These are phyloP conservation scores for Archips xylosteana DNA, from an alignment of 2,888 invertebrate species.

Conservation along the genomic window DNA sequence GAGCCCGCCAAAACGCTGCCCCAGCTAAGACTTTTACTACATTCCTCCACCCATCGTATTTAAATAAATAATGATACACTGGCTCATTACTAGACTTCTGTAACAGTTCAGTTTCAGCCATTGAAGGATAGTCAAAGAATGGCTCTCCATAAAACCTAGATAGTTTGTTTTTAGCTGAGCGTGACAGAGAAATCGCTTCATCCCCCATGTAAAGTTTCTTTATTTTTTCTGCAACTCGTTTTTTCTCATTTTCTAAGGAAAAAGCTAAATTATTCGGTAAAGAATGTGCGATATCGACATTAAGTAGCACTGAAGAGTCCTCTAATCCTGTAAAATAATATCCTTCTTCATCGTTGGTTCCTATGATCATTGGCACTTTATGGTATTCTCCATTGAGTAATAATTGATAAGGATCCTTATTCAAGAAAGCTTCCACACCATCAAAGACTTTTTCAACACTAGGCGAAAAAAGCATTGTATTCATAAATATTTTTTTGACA, in stretches of 20 bases:
- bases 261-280: constrained; percentile 70
- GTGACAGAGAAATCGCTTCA: constrained; percentile 58
- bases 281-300: constrained; percentile 60
- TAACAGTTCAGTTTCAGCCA: constrained; percentile 65
- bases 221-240: constrained; percentile 56
- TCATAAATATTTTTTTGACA: constrained; percentile 21
- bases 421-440: constrained; percentile 11
- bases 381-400: background rate
- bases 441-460: constrained; percentile 13
- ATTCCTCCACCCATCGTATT: constrained; percentile 66
- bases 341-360: constrained; percentile 50
- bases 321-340: constrained; percentile 62
- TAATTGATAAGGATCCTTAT: constrained; percentile 61
- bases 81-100: constrained; percentile 57
- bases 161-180: constrained; percentile 54
- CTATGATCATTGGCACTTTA: constrained; percentile 20
- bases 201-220: constrained; percentile 69
- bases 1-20: constrained; percentile 47
- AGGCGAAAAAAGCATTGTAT: background rate
- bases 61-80: constrained; percentile 66
- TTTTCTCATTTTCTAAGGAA: constrained; percentile 52
- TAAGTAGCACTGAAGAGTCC: constrained; percentile 51
- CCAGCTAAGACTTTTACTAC: constrained; percentile 54
- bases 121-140: constrained; percentile 56
- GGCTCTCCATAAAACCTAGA: constrained; percentile 67